These are phyloP conservation scores for Peromyscus maniculatus DNA, from an alignment of 2,113 vertebrate genomes.

Conservation along the genomic window DNA sequence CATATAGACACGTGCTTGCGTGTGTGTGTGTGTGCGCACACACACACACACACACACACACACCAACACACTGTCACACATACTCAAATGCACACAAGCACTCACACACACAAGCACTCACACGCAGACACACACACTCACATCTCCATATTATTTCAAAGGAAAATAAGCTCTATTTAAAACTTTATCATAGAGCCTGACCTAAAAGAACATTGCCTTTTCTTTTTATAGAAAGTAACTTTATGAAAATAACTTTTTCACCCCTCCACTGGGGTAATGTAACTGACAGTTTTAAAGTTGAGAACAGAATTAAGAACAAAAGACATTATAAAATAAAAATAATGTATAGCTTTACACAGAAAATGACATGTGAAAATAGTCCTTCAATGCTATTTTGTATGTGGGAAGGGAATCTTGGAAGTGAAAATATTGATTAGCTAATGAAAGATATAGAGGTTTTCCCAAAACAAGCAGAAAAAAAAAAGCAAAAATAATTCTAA, in stretches of 20 bases:
- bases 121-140: not conserved
- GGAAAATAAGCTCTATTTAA: not conserved
- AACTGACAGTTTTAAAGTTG: constrained; percentile 17
- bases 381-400: not conserved
- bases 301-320: constrained; percentile 13
- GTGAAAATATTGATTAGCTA: not conserved
- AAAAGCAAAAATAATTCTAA: not conserved
- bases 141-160: constrained; percentile 33
- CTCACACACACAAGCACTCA: not conserved
- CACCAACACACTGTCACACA: not conserved
- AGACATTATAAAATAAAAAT: not conserved
- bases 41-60: not conserved
- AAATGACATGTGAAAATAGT: not conserved
- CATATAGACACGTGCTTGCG: not conserved
- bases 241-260: constrained; percentile 44
- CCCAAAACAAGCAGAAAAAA: constrained; percentile 7
- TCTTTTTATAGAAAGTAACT: constrained; percentile 18
- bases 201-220: not conserved
- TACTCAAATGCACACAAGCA: not conserved
- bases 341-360: not conserved
- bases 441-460: not conserved
- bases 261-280: not conserved
- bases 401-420: not conserved
- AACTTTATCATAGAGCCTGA: not conserved
- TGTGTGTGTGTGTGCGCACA: too few relatives aligned